Conservation (phyloP, 2,113 vertebrate species). For the Lophura nycthemera region DNA sequence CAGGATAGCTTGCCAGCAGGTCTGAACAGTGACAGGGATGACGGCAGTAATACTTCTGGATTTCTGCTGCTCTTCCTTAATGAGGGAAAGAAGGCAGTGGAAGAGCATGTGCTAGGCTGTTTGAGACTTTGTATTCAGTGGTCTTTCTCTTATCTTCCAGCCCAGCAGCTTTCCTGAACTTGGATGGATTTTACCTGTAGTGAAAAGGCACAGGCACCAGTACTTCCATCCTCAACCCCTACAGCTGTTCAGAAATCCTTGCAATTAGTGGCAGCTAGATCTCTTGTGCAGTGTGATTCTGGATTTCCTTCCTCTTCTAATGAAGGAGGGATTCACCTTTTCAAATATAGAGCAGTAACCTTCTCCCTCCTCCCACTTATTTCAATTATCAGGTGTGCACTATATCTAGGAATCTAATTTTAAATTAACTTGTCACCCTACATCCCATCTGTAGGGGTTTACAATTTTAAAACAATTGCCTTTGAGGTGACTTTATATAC, state of each 20-base stretch:
- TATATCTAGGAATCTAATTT: constrained; percentile 65
- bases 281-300: neutral
- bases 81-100: neutral
- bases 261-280: neutral
- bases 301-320: neutral
- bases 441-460: constrained; percentile 57
- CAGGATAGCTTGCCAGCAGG: neutral
- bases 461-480: constrained; percentile 65
- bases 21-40: neutral
- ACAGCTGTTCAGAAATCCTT: neutral
- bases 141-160: neutral
- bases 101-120: neutral
- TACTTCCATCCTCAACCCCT: neutral
- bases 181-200: neutral
- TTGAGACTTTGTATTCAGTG: neutral
- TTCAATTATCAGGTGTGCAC: constrained; percentile 64
- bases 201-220: neutral
- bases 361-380: constrained; percentile 37
- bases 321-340: constrained; percentile 73
- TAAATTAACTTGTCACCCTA: constrained; percentile 71
- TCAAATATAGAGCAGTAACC: constrained; percentile 66
- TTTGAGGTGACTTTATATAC: constrained; percentile 74
- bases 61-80: neutral
- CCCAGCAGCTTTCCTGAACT: neutral
- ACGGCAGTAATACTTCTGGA: neutral